These are phyloP conservation scores for Antheraea assamensis DNA, from an alignment of 2,888 invertebrate species.

Conservation along the genomic window DNA sequence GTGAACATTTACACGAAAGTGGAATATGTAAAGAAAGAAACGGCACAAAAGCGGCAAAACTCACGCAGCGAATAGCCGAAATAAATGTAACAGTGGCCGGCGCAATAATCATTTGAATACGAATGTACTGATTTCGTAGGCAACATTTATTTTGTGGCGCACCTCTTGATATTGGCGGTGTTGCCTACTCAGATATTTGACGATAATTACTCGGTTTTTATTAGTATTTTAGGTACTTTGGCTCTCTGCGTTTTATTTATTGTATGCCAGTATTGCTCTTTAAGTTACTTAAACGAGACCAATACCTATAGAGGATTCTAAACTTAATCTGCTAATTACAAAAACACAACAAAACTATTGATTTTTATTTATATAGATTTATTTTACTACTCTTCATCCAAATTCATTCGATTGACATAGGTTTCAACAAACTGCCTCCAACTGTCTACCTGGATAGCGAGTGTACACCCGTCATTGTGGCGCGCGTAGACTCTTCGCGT, in stretches of 20 bases:
- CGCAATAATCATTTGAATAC: constrained; percentile 80
- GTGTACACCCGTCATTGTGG: too few species aligned
- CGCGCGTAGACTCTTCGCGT: too few species aligned
- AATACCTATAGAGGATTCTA: too few species aligned
- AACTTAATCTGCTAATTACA: too few species aligned
- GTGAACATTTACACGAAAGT: constrained; percentile 1
- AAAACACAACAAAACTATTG: too few species aligned
- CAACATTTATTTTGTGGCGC: constrained; percentile 22
- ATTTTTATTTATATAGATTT: too few species aligned
- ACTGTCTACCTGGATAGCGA: too few species aligned
- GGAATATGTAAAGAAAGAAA: constrained; percentile 11
- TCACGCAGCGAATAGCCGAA: constrained; percentile 54
- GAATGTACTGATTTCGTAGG: constrained; percentile 73
- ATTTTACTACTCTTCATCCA: too few species aligned
- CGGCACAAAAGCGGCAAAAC: constrained; percentile 30
- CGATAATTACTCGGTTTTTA: constrained; percentile 42
- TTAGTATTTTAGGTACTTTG: constrained; percentile 40
- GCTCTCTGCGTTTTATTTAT: background rate
- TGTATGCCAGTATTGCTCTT: background rate
- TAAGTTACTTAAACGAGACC: too few species aligned
- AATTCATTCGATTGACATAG: too few species aligned
- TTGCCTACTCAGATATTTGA: constrained; percentile 28
- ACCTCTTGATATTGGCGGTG: constrained; percentile 34
- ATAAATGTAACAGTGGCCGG: constrained; percentile 74
- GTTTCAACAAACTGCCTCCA: too few species aligned